A percentile compares a stretch with the other conserved stretches of the same genome.
Evolutionary conservation across 2,113 vertebrate genomes (phyloP).

Genomic region (Podilymbus podiceps): DNA sequence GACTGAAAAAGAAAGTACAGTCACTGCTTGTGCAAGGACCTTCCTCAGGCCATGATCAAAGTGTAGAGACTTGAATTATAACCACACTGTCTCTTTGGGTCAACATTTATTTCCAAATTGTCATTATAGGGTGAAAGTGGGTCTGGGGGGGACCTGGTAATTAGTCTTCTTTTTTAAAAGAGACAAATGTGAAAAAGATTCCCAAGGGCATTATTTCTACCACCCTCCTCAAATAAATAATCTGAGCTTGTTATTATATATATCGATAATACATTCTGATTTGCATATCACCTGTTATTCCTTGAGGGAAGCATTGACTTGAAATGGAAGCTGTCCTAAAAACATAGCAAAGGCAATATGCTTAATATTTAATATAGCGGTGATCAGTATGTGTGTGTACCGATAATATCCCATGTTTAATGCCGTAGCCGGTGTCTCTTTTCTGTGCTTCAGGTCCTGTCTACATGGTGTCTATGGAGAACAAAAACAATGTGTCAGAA

Average conservation of each 20-base stretch:
- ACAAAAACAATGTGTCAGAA: not conserved
- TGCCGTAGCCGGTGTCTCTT: not conserved
- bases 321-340: not conserved
- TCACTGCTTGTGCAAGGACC: not conserved
- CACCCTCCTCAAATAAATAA: not conserved
- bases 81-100: not conserved
- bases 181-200: not conserved
- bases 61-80: not conserved
- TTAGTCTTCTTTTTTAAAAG: not conserved
- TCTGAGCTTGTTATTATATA: not conserved
- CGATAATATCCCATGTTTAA: not conserved
- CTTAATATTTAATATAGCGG: not conserved
- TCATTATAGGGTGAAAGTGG: not conserved
- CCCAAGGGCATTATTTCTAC: not conserved
- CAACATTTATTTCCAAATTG: not conserved
- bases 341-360: not conserved
- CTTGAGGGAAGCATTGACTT: not conserved
- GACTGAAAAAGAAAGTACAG: not conserved
- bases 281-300: not conserved
- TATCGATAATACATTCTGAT: not conserved
- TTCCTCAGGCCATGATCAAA: not conserved
- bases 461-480: not conserved
- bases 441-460: not conserved
- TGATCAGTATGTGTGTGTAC: not conserved
- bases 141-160: not conserved